A percentile compares a stretch with the other conserved stretches of the same genome.
Conservation (phyloP, 1,140 invertebrate species). For the Nasonia giraulti region DNA sequence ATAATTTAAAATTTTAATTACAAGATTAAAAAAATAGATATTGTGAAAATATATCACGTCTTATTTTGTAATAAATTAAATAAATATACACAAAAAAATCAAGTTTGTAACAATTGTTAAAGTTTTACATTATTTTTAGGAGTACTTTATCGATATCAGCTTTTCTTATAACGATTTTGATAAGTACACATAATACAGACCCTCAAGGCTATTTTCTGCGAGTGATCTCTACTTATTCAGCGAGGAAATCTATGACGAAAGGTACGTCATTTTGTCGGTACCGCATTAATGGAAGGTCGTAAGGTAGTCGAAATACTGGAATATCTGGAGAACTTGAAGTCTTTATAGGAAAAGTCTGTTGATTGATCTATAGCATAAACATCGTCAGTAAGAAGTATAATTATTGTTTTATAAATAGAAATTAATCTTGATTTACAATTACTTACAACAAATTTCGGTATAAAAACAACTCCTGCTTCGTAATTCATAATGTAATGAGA, state of each 20-base stretch:
- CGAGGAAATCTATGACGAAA: constrained; percentile 73
- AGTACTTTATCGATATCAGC: not conserved
- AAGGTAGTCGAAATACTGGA: constrained; percentile 83
- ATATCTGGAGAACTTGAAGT: constrained; percentile 67
- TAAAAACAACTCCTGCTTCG: constrained; percentile 92
- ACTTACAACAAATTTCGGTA: constrained; percentile 89
- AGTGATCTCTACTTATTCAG: not conserved
- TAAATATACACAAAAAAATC: too few species aligned
- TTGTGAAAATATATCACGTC: not conserved
- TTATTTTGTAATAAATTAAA: not conserved
- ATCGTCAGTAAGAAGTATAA: constrained; percentile 10
- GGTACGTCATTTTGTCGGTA: constrained; percentile 80
- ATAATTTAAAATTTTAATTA: not conserved
- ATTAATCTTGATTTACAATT: constrained; percentile 55
- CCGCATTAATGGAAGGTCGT: constrained; percentile 83
- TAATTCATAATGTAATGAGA: constrained; percentile 89
- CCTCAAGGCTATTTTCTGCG: not conserved
- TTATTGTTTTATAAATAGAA: constrained; percentile 24
- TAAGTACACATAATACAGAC: not conserved
- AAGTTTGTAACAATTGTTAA: not conserved
- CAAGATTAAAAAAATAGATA: constrained; percentile 7
- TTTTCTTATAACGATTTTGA: too few species aligned
- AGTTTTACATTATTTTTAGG: not conserved
- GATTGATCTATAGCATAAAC: constrained; percentile 65
- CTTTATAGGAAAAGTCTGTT: constrained; percentile 68